A percentile compares a stretch with the other conserved stretches of the same genome.
Conservation (phyloP, 2,113 vertebrate genomes). For the Pycnonotus jocosus region DNA sequence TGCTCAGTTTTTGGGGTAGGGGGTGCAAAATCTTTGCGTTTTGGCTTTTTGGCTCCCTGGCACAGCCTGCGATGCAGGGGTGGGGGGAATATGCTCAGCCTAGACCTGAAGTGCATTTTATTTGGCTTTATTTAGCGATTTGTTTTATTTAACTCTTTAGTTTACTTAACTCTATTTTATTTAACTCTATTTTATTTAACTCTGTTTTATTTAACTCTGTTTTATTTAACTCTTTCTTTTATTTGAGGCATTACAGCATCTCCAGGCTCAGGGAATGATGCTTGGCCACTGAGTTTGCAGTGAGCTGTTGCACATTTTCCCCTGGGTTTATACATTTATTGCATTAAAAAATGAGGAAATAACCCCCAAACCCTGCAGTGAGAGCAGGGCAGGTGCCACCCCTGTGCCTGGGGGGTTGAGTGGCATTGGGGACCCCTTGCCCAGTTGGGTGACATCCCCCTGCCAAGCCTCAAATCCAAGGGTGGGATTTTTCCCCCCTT, state of each 20-base stretch:
- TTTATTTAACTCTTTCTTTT: neutral
- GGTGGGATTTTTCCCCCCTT: neutral
- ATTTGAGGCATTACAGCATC: neutral
- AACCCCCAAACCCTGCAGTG: neutral
- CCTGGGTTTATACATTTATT: neutral
- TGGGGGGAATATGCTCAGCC: neutral
- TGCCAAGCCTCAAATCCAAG: conserved; percentile 1
- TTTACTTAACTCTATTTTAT: no score
- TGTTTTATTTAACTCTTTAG: neutral
- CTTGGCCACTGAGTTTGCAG: neutral
- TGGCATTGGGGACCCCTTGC: neutral
- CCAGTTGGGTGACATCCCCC: neutral
- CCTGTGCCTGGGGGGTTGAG: neutral
- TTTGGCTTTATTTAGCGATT: neutral
- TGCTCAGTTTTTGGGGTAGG: neutral
- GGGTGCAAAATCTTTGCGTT: neutral
- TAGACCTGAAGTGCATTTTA: neutral
- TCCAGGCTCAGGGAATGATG: neutral
- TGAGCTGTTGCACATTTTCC: neutral
- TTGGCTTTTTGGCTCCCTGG: neutral
- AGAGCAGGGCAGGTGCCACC: neutral
- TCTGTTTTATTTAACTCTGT: neutral
- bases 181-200: neutral
- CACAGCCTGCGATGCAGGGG: neutral
- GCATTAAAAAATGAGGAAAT: neutral